Conservation (phyloP, 2,888 invertebrate genomes). For the Mechanitis mazaeus region DNA sequence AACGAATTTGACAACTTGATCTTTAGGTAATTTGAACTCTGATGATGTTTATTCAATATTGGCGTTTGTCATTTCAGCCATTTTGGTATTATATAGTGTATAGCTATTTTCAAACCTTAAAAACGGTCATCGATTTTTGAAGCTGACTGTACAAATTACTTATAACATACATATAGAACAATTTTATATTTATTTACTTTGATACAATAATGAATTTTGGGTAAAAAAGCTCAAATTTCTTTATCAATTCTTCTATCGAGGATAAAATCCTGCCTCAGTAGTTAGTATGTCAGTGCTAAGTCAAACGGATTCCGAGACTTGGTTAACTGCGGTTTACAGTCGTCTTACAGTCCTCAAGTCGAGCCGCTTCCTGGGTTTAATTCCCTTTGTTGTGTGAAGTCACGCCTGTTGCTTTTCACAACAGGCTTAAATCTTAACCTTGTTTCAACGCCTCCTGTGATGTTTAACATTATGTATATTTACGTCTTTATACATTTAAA, state of each 20-base stretch:
- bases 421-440: conserved; percentile 15
- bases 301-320: conserved; percentile 7
- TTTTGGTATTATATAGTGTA: too few relatives aligned
- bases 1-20: too few relatives aligned
- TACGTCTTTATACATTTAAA: not conserved
- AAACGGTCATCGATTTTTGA: too few relatives aligned
- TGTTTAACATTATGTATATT: not conserved
- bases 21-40: too few relatives aligned
- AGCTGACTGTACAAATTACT: too few relatives aligned
- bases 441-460: conserved; percentile 1
- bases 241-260: not conserved
- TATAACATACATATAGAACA: too few relatives aligned
- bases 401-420: conserved; percentile 22
- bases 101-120: too few relatives aligned
- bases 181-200: too few relatives aligned
- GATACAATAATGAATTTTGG: too few relatives aligned
- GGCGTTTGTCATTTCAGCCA: too few relatives aligned
- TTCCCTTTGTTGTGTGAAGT: conserved; percentile 23
- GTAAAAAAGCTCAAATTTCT: too few relatives aligned
- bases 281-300: conserved; percentile 21
- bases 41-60: too few relatives aligned
- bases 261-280: conserved; percentile 12
- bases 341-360: conserved; percentile 22
- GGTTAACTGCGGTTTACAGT: conserved; percentile 19
- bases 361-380: conserved; percentile 23